Base-by-base conservation (phyloP, 2,888 invertebrate species). In the Lycocerus yunnanus region DNA sequence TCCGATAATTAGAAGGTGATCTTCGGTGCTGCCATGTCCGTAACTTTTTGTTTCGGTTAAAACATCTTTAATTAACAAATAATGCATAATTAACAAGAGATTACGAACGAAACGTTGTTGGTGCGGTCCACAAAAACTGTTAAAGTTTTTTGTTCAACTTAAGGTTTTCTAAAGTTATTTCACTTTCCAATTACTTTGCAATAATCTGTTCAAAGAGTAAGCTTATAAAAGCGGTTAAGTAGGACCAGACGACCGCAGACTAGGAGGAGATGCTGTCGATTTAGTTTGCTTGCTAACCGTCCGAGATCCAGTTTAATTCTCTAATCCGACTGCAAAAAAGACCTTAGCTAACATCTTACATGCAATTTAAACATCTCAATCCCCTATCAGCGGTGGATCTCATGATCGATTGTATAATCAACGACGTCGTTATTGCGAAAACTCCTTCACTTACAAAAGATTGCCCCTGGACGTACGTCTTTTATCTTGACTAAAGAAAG, bases 361-460 rank as follows among this genome's bases (percentile, higher is more conserved):
- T 82, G 83, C 82, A 83, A 83, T 83, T 83, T 82, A 80, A 83
- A 81, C 83, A 83, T 83, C 82, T 83, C 81, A 80, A 83, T 82
- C 82, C 80, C 76, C 80, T 82, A 84, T 84, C 83, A 81, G 81
- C 80, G 82, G 80, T 81, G 83, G 82, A 82, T 81, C 81, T 81
- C 66, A 81, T 84, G 84, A 84, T 84, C 81, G 83, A 84, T 84
- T 81, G 82, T 78, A 78, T 79, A 83, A 84, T 84, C 82, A 81
- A 79, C 79, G 81, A 83, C 83, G 79, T 81, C 78, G 83, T 84
- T 84, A 84, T 84, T 83, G 63, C 69, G 66, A 73, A 72, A 74
- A 78, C 78, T 81, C 78, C 72, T 78, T 77, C 79, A 80, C 81
- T 81, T 78, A 78, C 79, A 69, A 74, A 74, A 73, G 76, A 82